Conservation (phyloP, 1,140 invertebrate species). For the Zaprionus ornatus region DNA sequence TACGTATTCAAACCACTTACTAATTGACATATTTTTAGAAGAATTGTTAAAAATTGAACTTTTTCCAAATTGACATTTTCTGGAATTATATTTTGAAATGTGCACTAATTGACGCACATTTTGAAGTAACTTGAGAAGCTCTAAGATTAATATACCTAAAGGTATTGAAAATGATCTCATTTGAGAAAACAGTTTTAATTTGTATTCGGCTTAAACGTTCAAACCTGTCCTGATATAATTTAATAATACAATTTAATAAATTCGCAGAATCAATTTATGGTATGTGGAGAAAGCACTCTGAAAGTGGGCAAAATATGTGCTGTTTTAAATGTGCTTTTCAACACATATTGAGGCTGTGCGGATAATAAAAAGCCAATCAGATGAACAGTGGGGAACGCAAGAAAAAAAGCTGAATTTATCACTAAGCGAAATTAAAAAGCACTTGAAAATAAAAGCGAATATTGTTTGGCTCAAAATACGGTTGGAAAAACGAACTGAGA, state of each 20-base stretch:
- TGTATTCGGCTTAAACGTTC: too few relatives aligned
- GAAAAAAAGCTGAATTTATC: background rate
- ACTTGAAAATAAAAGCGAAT: background rate
- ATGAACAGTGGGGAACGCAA: background rate
- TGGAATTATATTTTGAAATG: background rate
- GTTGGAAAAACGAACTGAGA: background rate
- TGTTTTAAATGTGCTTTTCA: too few relatives aligned
- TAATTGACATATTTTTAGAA: too few relatives aligned
- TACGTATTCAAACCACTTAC: background rate
- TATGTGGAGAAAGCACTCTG: too few relatives aligned
- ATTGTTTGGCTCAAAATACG: background rate
- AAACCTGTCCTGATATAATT: background rate
- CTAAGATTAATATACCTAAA: too few relatives aligned
- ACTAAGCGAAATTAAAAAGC: background rate
- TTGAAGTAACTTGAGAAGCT: background rate
- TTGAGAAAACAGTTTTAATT: background rate
- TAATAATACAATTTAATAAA: too few relatives aligned
- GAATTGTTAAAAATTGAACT: background rate
- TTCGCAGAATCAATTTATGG: too few relatives aligned
- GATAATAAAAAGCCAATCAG: too few relatives aligned
- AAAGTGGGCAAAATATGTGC: too few relatives aligned
- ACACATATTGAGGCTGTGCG: too few relatives aligned
- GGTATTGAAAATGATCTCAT: background rate
- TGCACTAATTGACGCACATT: background rate
- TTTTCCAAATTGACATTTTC: background rate